Evolutionary conservation across 2,113 vertebrate species (phyloP).

Genomic region (Okapia johnstoni): DNA sequence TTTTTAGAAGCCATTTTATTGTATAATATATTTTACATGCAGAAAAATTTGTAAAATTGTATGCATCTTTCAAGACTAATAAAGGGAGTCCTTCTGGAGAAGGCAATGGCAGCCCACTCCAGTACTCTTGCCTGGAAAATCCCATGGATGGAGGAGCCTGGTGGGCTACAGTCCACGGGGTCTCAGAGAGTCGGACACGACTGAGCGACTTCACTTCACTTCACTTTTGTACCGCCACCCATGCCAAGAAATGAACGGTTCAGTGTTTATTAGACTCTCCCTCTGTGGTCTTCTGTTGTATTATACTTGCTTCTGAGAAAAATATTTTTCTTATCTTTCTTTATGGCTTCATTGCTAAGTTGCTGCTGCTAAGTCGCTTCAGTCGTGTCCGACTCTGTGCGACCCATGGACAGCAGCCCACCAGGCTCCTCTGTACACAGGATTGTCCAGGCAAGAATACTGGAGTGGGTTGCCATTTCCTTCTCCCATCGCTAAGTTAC

Average conservation of each 20-base stretch:
- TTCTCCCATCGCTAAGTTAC: neutral
- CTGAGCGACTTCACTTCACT: too few species aligned
- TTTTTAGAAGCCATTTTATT: neutral
- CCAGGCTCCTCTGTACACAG: too few species aligned
- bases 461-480: too few species aligned
- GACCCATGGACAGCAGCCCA: too few species aligned
- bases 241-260: neutral
- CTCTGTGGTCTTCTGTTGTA: neutral
- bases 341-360: neutral
- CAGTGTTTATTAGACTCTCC: neutral
- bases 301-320: neutral
- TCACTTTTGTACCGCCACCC: neutral
- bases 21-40: neutral
- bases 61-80: neutral
- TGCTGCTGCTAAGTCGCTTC: too few species aligned
- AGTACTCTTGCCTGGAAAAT: too few species aligned
- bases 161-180: too few species aligned
- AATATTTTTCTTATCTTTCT: neutral
- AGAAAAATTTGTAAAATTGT: neutral
- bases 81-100: neutral
- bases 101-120: too few species aligned
- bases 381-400: too few species aligned
- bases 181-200: too few species aligned
- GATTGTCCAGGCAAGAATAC: too few species aligned
- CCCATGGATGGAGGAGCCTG: too few species aligned